Evolutionary conservation across 2,113 vertebrate genomes (phyloP).

Genomic region (Benitochromis conjunctus): DNA sequence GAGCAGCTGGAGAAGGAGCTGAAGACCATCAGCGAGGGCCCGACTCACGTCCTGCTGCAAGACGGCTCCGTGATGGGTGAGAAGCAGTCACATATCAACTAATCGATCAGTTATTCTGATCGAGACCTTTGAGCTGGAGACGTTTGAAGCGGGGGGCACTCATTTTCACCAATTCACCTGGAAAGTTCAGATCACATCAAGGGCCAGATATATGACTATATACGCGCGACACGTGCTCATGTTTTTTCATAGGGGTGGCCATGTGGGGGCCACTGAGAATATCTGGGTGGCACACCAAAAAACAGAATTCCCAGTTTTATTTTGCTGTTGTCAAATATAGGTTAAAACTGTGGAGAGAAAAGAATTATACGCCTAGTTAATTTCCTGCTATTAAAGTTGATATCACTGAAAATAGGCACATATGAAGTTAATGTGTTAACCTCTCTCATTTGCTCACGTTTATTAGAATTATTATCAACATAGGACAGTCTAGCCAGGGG

Average conservation of each 20-base stretch:
- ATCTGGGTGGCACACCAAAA: background rate
- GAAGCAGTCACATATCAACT: background rate
- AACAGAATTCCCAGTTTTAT: background rate
- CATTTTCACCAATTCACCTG: background rate
- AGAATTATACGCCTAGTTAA: background rate
- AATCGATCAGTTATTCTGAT: background rate
- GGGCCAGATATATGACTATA: background rate
- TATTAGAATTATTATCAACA: too few relatives aligned
- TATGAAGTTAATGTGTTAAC: too few relatives aligned
- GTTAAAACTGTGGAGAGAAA: background rate
- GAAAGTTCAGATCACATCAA: background rate
- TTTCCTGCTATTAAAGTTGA: background rate
- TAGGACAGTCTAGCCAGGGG: too few relatives aligned
- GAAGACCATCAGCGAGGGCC: slow-evolving; percentile 24
- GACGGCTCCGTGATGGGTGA: slow-evolving; percentile 19
- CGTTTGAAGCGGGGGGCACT: background rate
- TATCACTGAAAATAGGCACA: background rate
- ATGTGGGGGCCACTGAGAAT: background rate
- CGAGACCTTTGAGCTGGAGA: background rate
- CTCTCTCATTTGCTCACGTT: too few relatives aligned
- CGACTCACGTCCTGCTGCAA: background rate
- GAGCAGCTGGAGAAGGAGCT: slow-evolving; percentile 59
- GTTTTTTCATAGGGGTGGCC: too few relatives aligned
- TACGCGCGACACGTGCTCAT: background rate
- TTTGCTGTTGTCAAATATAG: background rate